Evolutionary conservation across 2,888 invertebrate species (phyloP), one percentile per base, ranked within the genome.

Genomic region (Gonocerus acuteangulatus): DNA sequence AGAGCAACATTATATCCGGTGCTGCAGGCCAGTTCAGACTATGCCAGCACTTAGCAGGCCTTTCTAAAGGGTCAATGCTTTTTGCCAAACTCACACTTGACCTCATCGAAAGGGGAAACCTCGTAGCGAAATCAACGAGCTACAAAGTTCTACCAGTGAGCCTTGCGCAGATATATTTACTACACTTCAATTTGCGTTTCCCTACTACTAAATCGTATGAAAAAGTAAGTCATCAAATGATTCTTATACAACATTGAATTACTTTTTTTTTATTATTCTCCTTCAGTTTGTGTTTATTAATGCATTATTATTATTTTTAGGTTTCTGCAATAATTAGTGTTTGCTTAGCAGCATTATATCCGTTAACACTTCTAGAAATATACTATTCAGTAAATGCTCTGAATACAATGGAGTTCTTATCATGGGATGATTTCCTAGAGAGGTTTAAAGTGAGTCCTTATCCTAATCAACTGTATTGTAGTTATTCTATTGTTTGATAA

Each of bases 301-400:
- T 16, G n/a, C 47, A 16, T 34, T 48, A n/a, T 34, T 45, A 7
- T 39, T 39, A 9, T 39, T 15, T 39, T 11, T 66, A 70, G 68
- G 87, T 91, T 2, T 84, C 88, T 2, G 86, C 91, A 58, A 89
- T 96, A 61, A 76, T 97, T 11, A 89, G 90, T 69, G 89, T 94
- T 0, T 92, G 95, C 71, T 77, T 96, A 62, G 89, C 96, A 2
- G 90, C 95, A 1, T 78, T 96, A 9, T 90, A 91, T 74, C 95
- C 96, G 0, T 75, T 96, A 27, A 94, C 91, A 0, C 76, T 90
- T 60, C 82, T 88, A 58, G 95, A 95, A 76, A 91, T 97, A 69
- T 95, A 88, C 74, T 91, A 94, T 72, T 91, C 95, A 1, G 86
- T 95, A 4, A 95, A 95, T 75, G 86, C 95, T 0, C 79, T 94